Percentiles rank a stretch among this genome's conserved stretches.
Conservation (phyloP, 2,797 vertebrate species). For the Aphelocoma californica region DNA sequence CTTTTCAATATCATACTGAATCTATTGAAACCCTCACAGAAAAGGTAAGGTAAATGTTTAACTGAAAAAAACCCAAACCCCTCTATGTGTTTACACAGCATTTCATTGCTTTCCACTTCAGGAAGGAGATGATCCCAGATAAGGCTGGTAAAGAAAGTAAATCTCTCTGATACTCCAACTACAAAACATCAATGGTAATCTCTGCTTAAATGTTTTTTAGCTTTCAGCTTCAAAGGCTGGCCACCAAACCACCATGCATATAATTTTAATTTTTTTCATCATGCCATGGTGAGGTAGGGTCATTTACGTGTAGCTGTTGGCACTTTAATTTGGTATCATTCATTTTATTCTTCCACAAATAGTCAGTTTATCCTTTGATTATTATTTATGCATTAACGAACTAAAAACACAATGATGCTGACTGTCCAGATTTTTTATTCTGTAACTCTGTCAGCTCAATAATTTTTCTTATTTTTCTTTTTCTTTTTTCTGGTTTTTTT, state of each 20-base stretch:
- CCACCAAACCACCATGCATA: background rate
- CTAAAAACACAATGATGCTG: background rate
- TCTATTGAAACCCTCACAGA: background rate
- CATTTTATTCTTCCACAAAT: background rate
- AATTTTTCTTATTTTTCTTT: background rate
- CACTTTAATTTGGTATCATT: background rate
- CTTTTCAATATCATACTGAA: background rate
- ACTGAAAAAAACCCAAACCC: background rate
- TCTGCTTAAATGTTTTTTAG: background rate
- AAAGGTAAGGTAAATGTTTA: background rate
- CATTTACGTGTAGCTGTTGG: background rate
- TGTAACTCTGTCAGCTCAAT: background rate
- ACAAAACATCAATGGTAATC: background rate
- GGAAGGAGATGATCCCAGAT: conserved; percentile 11
- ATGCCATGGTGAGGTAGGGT: background rate
- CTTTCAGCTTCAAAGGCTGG: background rate
- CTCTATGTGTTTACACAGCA: background rate
- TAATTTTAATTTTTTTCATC: background rate
- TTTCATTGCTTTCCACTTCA: background rate
- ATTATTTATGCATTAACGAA: background rate
- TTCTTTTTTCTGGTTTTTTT: too few relatives aligned
- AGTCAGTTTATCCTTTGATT: background rate
- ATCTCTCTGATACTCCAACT: background rate
- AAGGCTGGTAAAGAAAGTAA: background rate
- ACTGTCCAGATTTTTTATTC: background rate